Evolutionary conservation across 2,797 vertebrate genomes (phyloP).

Genomic region (Takifugu rubripes): DNA sequence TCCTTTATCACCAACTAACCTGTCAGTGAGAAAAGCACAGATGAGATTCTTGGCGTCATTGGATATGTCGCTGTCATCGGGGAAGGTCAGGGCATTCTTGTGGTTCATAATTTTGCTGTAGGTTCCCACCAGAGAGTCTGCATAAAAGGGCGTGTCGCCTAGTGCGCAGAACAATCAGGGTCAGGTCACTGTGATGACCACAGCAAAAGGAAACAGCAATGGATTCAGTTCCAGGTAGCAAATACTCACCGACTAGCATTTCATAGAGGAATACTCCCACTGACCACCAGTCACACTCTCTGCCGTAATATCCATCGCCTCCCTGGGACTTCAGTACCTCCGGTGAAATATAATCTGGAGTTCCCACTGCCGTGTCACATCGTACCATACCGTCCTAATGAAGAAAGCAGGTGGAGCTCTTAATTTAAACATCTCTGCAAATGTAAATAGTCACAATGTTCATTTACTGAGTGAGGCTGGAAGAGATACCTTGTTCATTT

Average conservation of each 20-base stretch:
- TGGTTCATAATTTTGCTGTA: slow-evolving; percentile 99
- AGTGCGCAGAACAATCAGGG: slow-evolving; percentile 29
- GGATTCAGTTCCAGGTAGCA: background rate
- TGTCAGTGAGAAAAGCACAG: slow-evolving; percentile 96
- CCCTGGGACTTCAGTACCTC: slow-evolving; percentile 98
- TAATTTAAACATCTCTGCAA: background rate
- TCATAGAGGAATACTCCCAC: slow-evolving; percentile 98
- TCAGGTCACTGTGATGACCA: slow-evolving; percentile 4
- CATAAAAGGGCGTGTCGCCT: slow-evolving; percentile 99
- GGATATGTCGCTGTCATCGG: slow-evolving; percentile 95
- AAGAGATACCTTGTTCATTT: slow-evolving; percentile 94
- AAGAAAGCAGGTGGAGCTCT: background rate
- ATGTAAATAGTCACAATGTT: background rate
- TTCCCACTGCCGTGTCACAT: slow-evolving; percentile 98
- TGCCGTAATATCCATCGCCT: slow-evolving; percentile 95
- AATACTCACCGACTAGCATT: slow-evolving; percentile 90
- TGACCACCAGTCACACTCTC: slow-evolving; percentile 99
- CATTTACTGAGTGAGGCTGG: background rate
- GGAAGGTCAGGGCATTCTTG: slow-evolving; percentile 96
- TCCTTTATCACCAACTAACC: slow-evolving; percentile 71
- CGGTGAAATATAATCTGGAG: slow-evolving; percentile 98
- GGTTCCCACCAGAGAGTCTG: slow-evolving; percentile 96
- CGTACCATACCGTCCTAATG: slow-evolving; percentile 97
- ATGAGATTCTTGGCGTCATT: slow-evolving; percentile 98
- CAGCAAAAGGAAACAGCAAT: background rate